Conservation (phyloP, 2,888 invertebrate species). For the Marasmarcha lunaedactyla region DNA sequence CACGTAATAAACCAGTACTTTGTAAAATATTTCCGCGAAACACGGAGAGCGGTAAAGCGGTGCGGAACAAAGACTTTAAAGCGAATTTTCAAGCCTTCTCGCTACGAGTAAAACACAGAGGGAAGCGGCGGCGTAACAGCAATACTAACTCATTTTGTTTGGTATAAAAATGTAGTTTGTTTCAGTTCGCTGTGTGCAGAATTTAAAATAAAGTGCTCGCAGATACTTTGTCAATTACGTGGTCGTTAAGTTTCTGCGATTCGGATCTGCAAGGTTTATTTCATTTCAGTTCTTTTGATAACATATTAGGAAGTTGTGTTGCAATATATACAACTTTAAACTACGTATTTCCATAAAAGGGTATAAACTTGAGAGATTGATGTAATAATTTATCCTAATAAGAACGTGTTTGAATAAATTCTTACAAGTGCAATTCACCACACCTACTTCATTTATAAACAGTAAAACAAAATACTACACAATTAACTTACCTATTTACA, state of each 20-base stretch:
- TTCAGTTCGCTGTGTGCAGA: slow-evolving; percentile 20
- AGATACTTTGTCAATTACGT: neutral
- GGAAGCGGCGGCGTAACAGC: slow-evolving; percentile 52
- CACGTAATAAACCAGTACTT: slow-evolving; percentile 39
- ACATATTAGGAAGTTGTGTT: too few relatives aligned
- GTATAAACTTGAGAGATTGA: too few relatives aligned
- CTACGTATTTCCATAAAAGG: too few relatives aligned
- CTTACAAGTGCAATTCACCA: too few relatives aligned
- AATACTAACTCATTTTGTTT: slow-evolving; percentile 60
- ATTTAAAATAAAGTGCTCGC: neutral
- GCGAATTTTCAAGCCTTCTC: slow-evolving; percentile 58
- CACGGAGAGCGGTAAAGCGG: slow-evolving; percentile 52
- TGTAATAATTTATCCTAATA: too few relatives aligned
- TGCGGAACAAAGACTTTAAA: slow-evolving; percentile 66
- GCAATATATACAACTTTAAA: too few relatives aligned
- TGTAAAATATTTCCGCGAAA: slow-evolving; percentile 41
- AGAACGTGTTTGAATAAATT: too few relatives aligned
- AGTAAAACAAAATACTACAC: too few relatives aligned
- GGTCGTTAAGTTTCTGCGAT: neutral
- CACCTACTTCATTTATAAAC: too few relatives aligned
- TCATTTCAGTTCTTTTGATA: too few relatives aligned
- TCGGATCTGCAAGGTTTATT: too few relatives aligned
- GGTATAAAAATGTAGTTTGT: slow-evolving; percentile 62
- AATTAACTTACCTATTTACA: too few relatives aligned
- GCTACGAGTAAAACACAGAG: slow-evolving; percentile 32